phyloP scores from a whole-genome alignment of 2,797 vertebrate species.

The Triplophysa bombifrons region DNA sequence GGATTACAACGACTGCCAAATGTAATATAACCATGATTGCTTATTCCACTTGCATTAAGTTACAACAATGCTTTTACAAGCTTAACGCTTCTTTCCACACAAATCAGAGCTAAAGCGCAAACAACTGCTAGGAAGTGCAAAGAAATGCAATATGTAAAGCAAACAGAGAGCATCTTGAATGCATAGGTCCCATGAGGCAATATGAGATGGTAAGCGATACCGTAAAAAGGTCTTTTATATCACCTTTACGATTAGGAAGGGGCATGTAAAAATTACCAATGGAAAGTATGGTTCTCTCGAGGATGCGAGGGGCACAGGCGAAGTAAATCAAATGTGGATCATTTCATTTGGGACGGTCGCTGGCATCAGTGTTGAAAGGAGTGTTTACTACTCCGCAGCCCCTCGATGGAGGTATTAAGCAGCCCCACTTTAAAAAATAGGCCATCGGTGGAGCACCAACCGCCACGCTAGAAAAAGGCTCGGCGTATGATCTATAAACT shows the following conservation, averaged over 20 bases:
- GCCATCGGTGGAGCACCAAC: slow-evolving; percentile 72
- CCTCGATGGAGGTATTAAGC: slow-evolving; percentile 69
- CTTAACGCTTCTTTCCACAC: neutral
- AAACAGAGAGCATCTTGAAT: slow-evolving; percentile 2
- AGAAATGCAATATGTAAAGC: slow-evolving; percentile 10
- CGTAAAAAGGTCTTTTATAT: slow-evolving; percentile 2
- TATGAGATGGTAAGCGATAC: neutral
- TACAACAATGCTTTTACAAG: too few species aligned
- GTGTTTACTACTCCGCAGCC: slow-evolving; percentile 71
- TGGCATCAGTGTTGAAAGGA: slow-evolving; percentile 62
- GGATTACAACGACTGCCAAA: neutral
- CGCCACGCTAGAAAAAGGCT: slow-evolving; percentile 52
- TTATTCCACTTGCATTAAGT: too few species aligned
- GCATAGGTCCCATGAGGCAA: neutral
- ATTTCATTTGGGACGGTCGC: slow-evolving; percentile 65
- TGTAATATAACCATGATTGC: too few species aligned
- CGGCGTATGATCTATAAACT: slow-evolving; percentile 21
- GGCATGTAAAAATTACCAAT: slow-evolving; percentile 26
- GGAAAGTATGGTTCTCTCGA: slow-evolving; percentile 43
- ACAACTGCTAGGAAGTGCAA: neutral
- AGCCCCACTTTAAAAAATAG: slow-evolving; percentile 70
- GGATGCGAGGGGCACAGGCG: slow-evolving; percentile 48
- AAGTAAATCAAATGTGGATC: slow-evolving; percentile 68
- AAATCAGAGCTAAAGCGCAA: neutral
- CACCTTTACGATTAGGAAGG: neutral